A percentile compares a stretch with the other conserved stretches of the same genome.
Conservation (phyloP, 2,888 invertebrate species). For the Andrena minutula region DNA sequence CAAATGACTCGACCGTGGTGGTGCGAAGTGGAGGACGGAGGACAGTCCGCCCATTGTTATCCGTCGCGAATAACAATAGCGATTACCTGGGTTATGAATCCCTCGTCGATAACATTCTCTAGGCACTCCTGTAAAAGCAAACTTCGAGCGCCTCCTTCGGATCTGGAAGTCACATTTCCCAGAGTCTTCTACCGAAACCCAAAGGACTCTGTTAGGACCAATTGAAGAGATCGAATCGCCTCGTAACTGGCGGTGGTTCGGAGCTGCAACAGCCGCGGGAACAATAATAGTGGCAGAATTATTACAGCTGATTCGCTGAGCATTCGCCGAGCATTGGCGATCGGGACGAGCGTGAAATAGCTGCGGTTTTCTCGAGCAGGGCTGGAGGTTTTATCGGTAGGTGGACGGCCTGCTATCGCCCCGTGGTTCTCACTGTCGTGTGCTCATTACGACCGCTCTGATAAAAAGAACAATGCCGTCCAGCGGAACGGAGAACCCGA, state of each 20-base stretch:
- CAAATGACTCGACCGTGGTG: not conserved
- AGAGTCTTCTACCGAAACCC: not conserved
- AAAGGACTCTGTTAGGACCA: too few relatives aligned
- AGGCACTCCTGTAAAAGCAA: not conserved
- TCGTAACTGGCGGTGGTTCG: not conserved
- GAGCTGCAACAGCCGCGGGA: not conserved
- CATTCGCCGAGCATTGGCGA: slow-evolving; percentile 34
- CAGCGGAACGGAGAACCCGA: slow-evolving; percentile 15
- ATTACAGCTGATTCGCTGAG: slow-evolving; percentile 55
- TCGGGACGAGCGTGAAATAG: slow-evolving; percentile 51
- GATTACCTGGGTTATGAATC: slow-evolving; percentile 27
- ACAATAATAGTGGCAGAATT: slow-evolving; percentile 36
- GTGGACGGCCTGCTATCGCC: slow-evolving; percentile 82
- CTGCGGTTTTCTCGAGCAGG: slow-evolving; percentile 46
- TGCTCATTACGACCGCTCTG: not conserved
- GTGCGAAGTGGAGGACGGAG: not conserved
- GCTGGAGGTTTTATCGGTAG: slow-evolving; percentile 76
- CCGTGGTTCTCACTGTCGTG: slow-evolving; percentile 70
- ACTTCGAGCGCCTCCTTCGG: not conserved
- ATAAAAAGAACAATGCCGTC: slow-evolving; percentile 32
- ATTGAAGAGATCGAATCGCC: too few relatives aligned
- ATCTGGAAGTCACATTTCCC: not conserved
- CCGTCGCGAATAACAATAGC: slow-evolving; percentile 35
- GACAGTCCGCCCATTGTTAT: slow-evolving; percentile 26
- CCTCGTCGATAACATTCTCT: not conserved